Conservation (phyloP, 2,113 vertebrate genomes). For the Zapus hudsonius region DNA sequence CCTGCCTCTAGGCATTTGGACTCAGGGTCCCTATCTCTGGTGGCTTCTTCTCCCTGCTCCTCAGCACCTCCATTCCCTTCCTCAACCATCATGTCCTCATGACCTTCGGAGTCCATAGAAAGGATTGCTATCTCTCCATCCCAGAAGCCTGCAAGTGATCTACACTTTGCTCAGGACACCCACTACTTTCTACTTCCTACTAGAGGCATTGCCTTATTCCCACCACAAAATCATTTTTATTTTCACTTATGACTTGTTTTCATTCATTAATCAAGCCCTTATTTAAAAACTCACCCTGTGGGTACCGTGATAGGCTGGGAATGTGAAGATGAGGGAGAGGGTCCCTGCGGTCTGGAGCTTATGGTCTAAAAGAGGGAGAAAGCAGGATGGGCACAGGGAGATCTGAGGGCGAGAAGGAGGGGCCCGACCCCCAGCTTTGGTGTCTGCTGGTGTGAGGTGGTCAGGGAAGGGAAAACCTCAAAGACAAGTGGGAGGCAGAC, state of each 20-base stretch:
- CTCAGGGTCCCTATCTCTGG: neutral
- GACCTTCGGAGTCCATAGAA: neutral
- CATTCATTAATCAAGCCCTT: neutral
- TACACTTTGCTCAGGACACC: neutral
- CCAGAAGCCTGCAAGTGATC: neutral
- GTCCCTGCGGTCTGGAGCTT: neutral
- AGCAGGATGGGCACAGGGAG: neutral
- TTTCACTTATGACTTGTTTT: neutral
- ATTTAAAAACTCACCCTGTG: neutral
- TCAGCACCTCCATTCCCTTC: neutral
- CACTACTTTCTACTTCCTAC: too few relatives aligned
- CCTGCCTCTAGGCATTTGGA: neutral
- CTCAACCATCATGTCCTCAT: neutral
- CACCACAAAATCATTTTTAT: neutral
- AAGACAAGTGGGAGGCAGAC: neutral
- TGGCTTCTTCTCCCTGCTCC: neutral
- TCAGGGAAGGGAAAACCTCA: neutral
- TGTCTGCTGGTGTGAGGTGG: neutral
- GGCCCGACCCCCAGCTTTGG: neutral
- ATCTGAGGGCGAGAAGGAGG: neutral
- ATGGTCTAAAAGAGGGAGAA: neutral
- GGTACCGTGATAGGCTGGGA: neutral
- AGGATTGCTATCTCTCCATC: neutral
- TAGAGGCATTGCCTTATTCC: neutral
- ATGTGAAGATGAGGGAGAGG: neutral